Conservation (phyloP, 37 sponge, comb jelly and placozoan genomes). For the Hexactinellida sp. region DNA sequence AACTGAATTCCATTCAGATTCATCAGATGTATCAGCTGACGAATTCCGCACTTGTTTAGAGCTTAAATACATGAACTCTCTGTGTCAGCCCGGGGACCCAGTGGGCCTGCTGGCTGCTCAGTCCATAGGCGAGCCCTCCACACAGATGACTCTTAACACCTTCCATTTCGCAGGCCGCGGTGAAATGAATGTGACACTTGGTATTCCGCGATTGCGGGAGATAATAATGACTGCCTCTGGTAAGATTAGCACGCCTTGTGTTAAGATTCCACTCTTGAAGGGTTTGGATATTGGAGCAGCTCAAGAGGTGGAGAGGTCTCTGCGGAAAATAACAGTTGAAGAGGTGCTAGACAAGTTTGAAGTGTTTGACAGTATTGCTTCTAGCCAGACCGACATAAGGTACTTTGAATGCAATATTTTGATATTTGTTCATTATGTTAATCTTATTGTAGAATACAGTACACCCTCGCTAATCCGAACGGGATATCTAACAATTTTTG, state of each 20-base stretch:
- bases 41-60: conserved; percentile 47
- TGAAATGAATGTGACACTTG: conserved; percentile 96
- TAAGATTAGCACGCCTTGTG: conserved; percentile 83
- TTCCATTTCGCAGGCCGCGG: conserved; percentile 97
- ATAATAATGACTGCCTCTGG: conserved; percentile 81
- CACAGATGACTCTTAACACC: conserved; percentile 98
- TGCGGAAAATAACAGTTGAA: background rate
- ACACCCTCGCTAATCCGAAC: background rate
- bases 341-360: conserved; percentile 80
- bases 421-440: background rate
- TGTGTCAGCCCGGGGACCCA: conserved; percentile 81
- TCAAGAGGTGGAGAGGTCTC: background rate
- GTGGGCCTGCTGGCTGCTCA: conserved; percentile 91
- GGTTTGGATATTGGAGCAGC: background rate
- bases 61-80: conserved; percentile 56
- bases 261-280: conserved; percentile 59
- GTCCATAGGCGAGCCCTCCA: conserved; percentile 95
- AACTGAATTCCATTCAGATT: background rate
- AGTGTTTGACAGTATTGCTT: conserved; percentile 49
- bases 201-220: conserved; percentile 92
- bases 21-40: conserved; percentile 28
- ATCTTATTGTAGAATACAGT: background rate
- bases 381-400: background rate
- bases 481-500: no score
- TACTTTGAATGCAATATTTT: no score